Percentiles rank a stretch among this genome's conserved stretches.
phyloP scores from a whole-genome alignment of 1,140 invertebrate species.

The Drosophila seguyi region DNA sequence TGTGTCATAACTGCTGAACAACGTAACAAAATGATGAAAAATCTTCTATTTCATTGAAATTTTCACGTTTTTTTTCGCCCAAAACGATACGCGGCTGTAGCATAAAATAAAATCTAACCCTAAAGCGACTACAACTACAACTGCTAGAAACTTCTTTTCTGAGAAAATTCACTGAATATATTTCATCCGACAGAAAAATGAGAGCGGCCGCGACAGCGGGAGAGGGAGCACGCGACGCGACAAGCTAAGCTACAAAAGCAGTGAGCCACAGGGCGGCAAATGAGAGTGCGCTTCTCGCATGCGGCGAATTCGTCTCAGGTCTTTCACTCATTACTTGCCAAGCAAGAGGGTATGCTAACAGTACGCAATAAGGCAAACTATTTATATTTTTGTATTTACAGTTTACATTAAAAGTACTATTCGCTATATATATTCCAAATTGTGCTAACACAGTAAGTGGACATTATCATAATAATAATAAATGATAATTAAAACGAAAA shows the following conservation, averaged over 20 bases:
- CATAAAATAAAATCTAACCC: conserved; percentile 24
- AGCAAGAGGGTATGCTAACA: background rate
- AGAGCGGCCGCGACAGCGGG: conserved; percentile 13
- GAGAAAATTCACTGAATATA: conserved; percentile 41
- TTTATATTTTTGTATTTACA: background rate
- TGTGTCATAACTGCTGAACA: conserved; percentile 8
- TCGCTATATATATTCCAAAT: background rate
- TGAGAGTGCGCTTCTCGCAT: conserved; percentile 10
- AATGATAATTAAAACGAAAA: too few species aligned
- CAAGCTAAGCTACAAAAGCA: conserved; percentile 11
- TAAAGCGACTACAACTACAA: conserved; percentile 25
- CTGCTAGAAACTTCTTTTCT: conserved; percentile 56
- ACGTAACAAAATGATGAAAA: background rate
- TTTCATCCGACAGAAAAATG: conserved; percentile 11
- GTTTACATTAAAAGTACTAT: background rate
- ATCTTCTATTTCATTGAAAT: background rate
- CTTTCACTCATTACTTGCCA: background rate
- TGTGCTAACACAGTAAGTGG: background rate
- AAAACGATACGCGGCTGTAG: conserved; percentile 4
- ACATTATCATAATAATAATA: background rate
- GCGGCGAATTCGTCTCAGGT: conserved; percentile 41
- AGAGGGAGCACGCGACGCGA: conserved; percentile 7
- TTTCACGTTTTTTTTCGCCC: conserved; percentile 3
- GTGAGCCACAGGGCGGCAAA: conserved; percentile 47
- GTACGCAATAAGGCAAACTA: background rate